Base-by-base conservation (phyloP, 1,140 invertebrate genomes). In the Procambarus clarkii region DNA sequence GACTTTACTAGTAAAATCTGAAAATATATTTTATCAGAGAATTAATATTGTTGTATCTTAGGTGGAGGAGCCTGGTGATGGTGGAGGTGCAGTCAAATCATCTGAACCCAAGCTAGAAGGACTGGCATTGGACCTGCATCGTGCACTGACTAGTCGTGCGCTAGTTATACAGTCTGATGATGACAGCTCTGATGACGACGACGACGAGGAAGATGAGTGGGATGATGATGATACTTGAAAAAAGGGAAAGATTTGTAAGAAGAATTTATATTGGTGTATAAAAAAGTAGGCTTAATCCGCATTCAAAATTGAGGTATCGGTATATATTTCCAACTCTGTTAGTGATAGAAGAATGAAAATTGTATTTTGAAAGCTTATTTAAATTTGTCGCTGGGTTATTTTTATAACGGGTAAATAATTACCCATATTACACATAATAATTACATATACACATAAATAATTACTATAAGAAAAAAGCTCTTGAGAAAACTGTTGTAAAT, bases 181-280 rank as follows among this genome's bases (percentile, higher is more conserved):
- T 11, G 89, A 91, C 45, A 58, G 45, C 2, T 46, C 54, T 34
- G 60, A 58, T 9, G 89, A 79, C 34, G 82, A 84, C 3, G 89
- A 86, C 5, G 80, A 83, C 0, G 82, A 91, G 1, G 89, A 91
- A 3, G 89, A 86, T 45, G 74, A 79, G 58, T 77, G 77, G 54
- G 89, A 91, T 34, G 89, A 91, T 79, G 86, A 88, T 45, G 88
- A 90, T 13, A 79, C 87, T n/a, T 89, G 87, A 89, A 71, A 46
- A 15, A 86, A 50, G 78, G 54, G 45, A 44, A 21, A 44, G 79
- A 46, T 48, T n/a, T 21, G 24, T 50, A 50, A 45, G 84, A 54
- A 34, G 13, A 58, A 48, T 54, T 13, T 5, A 11, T 21, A 48
- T 34, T 18, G 48, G 48, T 46, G 74, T 60, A 45, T 24, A 21